These are phyloP conservation scores for Drosophila teissieri DNA, from an alignment of 1,140 invertebrate genomes.

Conservation along the genomic window DNA sequence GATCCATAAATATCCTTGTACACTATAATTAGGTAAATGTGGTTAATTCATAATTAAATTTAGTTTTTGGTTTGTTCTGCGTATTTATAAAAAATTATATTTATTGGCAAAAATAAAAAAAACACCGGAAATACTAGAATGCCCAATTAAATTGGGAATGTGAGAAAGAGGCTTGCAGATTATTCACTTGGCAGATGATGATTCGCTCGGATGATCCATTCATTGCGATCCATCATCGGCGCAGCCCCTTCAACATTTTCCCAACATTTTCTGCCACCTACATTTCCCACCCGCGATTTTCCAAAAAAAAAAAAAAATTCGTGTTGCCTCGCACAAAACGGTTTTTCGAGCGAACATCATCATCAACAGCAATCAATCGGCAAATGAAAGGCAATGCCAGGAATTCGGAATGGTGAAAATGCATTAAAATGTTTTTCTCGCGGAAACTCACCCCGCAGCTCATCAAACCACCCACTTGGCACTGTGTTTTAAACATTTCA, in stretches of 20 bases:
- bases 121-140: no score
- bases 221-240: slow-evolving; percentile 32
- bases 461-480: slow-evolving; percentile 8
- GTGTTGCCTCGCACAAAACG: slow-evolving; percentile 15
- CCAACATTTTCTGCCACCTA: not conserved
- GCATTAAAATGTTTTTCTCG: slow-evolving; percentile 66
- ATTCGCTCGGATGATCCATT: slow-evolving; percentile 17
- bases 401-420: slow-evolving; percentile 53
- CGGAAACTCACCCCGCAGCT: not conserved
- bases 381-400: slow-evolving; percentile 47
- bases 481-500: not conserved
- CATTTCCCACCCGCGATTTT: not conserved
- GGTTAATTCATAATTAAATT: no score
- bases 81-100: no score
- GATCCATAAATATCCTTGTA: no score
- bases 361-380: slow-evolving; percentile 69
- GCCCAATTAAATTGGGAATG: slow-evolving; percentile 7
- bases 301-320: slow-evolving; percentile 3
- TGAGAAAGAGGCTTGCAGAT: slow-evolving; percentile 5
- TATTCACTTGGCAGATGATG: slow-evolving; percentile 35
- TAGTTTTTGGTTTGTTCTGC: no score
- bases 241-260: slow-evolving; percentile 5
- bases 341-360: slow-evolving; percentile 20
- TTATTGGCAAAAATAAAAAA: no score
- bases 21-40: no score